Evolutionary conservation across 2,113 vertebrate species (phyloP).

Genomic region (Centropus bengalensis): DNA sequence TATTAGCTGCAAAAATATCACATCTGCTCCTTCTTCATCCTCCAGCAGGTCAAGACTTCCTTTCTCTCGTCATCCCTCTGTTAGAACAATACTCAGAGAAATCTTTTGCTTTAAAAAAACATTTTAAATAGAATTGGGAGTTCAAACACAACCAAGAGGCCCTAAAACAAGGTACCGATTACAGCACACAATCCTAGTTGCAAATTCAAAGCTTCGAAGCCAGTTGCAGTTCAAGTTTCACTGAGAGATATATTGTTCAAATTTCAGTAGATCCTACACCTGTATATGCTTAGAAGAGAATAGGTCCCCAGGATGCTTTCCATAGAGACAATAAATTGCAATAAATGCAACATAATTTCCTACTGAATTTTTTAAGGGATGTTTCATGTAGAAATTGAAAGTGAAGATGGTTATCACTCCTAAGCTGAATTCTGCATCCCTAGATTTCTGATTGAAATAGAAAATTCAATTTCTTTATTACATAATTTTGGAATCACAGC

Average conservation of each 20-base stretch:
- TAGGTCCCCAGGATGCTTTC: neutral
- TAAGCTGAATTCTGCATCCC: neutral
- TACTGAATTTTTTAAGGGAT: slow-evolving; percentile 12
- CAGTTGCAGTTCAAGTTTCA: rapidly evolving
- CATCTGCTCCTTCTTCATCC: neutral
- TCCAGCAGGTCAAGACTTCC: neutral
- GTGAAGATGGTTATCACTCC: neutral
- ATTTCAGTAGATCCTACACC: neutral
- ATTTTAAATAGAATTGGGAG: neutral
- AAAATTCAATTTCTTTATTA: slow-evolving; percentile 2
- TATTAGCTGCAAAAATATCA: neutral
- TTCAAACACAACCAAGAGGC: neutral
- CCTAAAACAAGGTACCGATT: neutral
- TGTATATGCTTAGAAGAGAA: neutral
- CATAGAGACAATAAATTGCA: neutral
- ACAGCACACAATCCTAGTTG: neutral
- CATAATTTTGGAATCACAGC: slow-evolving; percentile 14
- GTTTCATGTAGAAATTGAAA: neutral
- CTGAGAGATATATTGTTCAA: neutral
- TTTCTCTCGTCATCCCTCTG: neutral
- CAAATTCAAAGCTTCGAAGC: neutral
- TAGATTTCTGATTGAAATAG: neutral
- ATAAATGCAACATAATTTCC: neutral
- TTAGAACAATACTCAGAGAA: neutral
- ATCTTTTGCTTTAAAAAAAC: neutral